These are phyloP conservation scores for Mamestra configurata DNA, from an alignment of 1,140 invertebrate genomes.

Conservation along the genomic window DNA sequence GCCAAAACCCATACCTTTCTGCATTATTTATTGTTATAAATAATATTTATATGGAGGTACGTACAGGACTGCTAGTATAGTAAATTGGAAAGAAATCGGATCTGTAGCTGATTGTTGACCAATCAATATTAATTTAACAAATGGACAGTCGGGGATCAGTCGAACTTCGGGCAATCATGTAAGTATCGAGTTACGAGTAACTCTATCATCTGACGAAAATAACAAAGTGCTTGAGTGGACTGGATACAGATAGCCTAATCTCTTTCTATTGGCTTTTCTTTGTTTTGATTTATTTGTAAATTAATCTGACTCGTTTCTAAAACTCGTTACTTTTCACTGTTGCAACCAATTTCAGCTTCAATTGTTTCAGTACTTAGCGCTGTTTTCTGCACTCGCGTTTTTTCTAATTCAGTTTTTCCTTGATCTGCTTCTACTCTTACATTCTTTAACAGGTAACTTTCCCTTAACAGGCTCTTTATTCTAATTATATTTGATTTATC, in stretches of 20 bases:
- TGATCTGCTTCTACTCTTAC: not conserved
- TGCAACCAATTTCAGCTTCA: not conserved
- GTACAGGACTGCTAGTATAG: not conserved
- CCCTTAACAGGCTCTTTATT: too few species aligned
- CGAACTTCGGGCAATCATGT: conserved; percentile 24
- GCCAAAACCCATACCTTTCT: conserved; percentile 27
- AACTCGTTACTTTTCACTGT: not conserved
- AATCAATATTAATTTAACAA: conserved; percentile 61
- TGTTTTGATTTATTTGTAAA: not conserved
- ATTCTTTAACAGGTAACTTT: too few species aligned
- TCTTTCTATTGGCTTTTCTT: not conserved
- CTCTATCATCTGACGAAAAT: conserved; percentile 5
- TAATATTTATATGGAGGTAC: not conserved
- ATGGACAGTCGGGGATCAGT: conserved; percentile 40
- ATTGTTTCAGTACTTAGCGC: not conserved
- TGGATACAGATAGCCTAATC: not conserved
- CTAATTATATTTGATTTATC: too few species aligned
- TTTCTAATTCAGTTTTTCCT: not conserved
- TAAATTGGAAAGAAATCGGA: conserved; percentile 17
- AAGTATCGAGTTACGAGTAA: conserved; percentile 51
- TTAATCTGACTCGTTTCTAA: not conserved
- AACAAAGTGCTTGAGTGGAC: not conserved
- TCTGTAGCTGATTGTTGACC: not conserved
- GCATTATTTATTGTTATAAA: conserved; percentile 12
- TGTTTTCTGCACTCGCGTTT: not conserved